These are phyloP conservation scores for Morinoia aosen DNA, from an alignment of 2,888 invertebrate species.

Conservation along the genomic window DNA sequence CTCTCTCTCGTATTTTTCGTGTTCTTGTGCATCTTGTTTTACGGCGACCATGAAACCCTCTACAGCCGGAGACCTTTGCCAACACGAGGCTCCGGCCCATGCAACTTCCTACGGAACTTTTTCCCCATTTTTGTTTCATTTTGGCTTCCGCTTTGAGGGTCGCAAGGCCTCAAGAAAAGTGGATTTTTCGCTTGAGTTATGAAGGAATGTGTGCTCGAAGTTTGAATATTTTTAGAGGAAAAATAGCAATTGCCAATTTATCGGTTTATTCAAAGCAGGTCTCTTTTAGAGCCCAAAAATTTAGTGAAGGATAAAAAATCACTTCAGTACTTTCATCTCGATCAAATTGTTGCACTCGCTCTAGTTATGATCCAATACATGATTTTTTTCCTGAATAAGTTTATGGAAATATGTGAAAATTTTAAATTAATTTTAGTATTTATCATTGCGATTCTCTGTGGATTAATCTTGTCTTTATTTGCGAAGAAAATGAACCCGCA, in stretches of 20 bases:
- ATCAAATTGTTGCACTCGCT: background rate
- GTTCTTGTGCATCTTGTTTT: background rate
- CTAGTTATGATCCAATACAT: too few species aligned
- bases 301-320: background rate
- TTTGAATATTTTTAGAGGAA: background rate
- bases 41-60: background rate
- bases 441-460: too few species aligned
- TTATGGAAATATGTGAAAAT: too few species aligned
- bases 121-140: background rate
- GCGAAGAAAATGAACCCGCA: too few species aligned
- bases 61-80: background rate
- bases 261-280: background rate
- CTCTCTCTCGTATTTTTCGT: background rate
- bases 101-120: background rate
- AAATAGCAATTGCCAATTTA: background rate
- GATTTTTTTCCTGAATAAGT: too few species aligned
- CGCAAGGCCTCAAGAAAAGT: background rate
- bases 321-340: background rate
- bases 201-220: background rate
- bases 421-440: too few species aligned
- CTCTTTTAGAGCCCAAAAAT: background rate
- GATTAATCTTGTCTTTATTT: too few species aligned
- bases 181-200: background rate
- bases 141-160: background rate
- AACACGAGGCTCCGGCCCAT: background rate